A percentile compares a stretch with the other conserved stretches of the same genome.
Conservation (phyloP, 2,888 invertebrate genomes). For the Ormia ochracea region DNA sequence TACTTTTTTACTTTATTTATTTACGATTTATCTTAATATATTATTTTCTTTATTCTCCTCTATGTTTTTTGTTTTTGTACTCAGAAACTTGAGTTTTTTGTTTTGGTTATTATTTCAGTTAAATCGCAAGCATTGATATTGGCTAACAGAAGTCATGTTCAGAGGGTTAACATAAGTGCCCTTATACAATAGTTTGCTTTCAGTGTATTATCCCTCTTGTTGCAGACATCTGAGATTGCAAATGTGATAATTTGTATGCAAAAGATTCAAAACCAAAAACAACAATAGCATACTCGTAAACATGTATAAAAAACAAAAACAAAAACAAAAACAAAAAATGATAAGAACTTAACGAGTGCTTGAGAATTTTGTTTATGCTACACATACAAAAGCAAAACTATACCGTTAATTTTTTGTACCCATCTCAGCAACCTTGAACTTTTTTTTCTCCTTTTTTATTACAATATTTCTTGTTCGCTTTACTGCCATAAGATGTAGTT, state of each 20-base stretch:
- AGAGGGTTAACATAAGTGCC: background rate
- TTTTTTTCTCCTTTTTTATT: constrained; percentile 1
- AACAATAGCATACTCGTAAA: background rate
- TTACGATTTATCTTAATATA: no score
- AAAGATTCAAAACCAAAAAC: constrained; percentile 33
- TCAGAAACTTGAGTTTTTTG: no score
- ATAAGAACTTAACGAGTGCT: background rate
- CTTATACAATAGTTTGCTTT: background rate
- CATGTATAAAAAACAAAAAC: background rate
- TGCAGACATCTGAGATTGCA: constrained; percentile 31
- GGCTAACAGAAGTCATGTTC: background rate
- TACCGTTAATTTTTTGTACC: constrained; percentile 14
- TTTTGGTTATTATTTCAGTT: no score
- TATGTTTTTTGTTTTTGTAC: no score
- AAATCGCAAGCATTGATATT: no score
- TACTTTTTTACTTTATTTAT: no score
- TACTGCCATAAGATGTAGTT: background rate
- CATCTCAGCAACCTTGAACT: constrained; percentile 48
- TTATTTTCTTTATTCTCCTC: no score
- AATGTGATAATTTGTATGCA: constrained; percentile 53
- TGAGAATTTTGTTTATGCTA: background rate
- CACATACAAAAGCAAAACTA: background rate
- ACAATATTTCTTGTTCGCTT: background rate
- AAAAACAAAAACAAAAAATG: no score
- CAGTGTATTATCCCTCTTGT: background rate